A percentile compares a stretch with the other conserved stretches of the same genome.
Conservation (phyloP, 1,140 invertebrate genomes). For the Aphis gossypii region DNA sequence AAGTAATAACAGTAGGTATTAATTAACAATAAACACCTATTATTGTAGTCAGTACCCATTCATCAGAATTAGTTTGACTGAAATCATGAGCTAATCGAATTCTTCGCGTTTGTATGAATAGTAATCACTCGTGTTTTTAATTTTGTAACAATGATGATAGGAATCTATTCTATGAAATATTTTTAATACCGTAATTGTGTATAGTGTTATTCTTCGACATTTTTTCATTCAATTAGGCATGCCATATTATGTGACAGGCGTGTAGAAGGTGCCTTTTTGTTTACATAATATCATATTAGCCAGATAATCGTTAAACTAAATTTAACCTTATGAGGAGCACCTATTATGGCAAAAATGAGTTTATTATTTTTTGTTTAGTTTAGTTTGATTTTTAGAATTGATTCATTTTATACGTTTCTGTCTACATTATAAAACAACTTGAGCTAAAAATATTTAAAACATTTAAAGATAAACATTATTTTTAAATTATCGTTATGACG, state of each 20-base stretch:
- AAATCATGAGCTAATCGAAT: slow-evolving; percentile 2
- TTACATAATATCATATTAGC: not conserved
- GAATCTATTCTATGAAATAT: not conserved
- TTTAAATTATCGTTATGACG: not conserved
- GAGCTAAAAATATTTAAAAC: not conserved
- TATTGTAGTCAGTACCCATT: not conserved
- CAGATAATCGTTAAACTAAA: not conserved
- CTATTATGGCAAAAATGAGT: not conserved
- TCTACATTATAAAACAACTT: not conserved
- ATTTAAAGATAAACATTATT: not conserved
- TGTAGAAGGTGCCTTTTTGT: not conserved
- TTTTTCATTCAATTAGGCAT: not conserved
- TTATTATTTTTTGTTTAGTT: not conserved
- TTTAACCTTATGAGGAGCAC: not conserved
- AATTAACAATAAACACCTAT: not conserved
- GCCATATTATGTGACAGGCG: too few species aligned
- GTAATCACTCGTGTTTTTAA: not conserved
- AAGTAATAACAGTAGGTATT: not conserved
- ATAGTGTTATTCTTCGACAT: not conserved
- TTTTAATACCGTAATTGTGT: not conserved
- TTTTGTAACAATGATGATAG: not conserved
- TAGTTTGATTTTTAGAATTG: not conserved
- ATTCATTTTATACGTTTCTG: not conserved
- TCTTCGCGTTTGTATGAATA: not conserved
- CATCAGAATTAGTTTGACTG: not conserved